Percentiles rank a stretch among this genome's conserved stretches.
phyloP scores from a whole-genome alignment of 92 coral and sea anemone species.

The Zoanthus sansibaricus region DNA sequence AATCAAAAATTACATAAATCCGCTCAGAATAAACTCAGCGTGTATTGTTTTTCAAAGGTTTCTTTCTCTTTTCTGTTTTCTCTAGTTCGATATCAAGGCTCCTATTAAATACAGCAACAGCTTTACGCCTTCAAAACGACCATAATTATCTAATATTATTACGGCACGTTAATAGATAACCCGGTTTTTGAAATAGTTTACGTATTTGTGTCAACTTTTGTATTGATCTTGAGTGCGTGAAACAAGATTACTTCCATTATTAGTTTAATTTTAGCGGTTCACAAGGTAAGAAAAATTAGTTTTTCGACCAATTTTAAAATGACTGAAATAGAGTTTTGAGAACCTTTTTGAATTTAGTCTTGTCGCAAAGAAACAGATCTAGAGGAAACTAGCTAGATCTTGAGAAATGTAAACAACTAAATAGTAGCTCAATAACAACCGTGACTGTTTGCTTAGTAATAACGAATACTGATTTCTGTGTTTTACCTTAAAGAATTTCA shows the following conservation, averaged over 20 bases:
- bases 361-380: constrained; percentile 17
- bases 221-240: constrained; percentile 38
- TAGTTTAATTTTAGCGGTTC: constrained; percentile 13
- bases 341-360: constrained; percentile 33
- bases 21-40: constrained; percentile 15
- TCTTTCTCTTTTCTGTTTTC: constrained; percentile 37
- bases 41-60: constrained; percentile 1
- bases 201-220: constrained; percentile 34
- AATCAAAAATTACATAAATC: constrained; percentile 13
- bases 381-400: not conserved
- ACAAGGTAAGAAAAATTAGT: constrained; percentile 20
- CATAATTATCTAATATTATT: constrained; percentile 26
- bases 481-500: constrained; percentile 10
- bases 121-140: too few relatives aligned
- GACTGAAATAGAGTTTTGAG: constrained; percentile 16
- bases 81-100: constrained; percentile 21
- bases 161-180: constrained; percentile 40
- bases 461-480: constrained; percentile 16
- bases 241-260: constrained; percentile 35
- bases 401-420: not conserved
- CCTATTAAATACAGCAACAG: too few relatives aligned
- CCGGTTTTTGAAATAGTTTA: constrained; percentile 14
- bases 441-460: constrained; percentile 1
- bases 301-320: constrained; percentile 16
- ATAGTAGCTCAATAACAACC: constrained; percentile 22